phyloP scores from a whole-genome alignment of 1,140 invertebrate genomes.

The Stratiolaelaps scimitus region DNA sequence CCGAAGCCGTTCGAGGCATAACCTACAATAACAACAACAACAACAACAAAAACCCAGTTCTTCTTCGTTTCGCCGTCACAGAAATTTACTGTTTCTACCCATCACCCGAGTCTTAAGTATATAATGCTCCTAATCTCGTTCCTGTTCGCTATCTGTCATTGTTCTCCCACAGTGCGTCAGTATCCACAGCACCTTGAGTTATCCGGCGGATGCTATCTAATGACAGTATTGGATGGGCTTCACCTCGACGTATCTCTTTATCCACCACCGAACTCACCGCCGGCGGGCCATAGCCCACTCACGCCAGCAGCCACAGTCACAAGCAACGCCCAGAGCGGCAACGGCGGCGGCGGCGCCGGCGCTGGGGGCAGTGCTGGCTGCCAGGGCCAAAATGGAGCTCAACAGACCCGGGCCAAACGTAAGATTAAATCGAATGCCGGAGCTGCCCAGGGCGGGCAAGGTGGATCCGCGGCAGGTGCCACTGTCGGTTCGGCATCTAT shows the following conservation, averaged over 20 bases:
- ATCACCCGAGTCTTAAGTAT: no score
- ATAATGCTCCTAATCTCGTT: no score
- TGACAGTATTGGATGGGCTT: constrained; percentile 36
- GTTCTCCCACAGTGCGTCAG: background rate
- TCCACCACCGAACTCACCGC: constrained; percentile 31
- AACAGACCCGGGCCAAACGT: constrained; percentile 9
- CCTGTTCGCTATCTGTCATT: no score
- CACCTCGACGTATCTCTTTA: constrained; percentile 35
- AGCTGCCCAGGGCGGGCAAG: background rate
- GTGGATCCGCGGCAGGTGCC: constrained; percentile 4
- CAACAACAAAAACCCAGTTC: no score
- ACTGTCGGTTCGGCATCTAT: background rate
- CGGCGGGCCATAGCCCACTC: background rate
- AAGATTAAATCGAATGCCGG: constrained; percentile 10
- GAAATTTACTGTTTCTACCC: no score
- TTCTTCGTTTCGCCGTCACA: no score
- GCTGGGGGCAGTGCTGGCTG: background rate
- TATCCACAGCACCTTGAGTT: constrained; percentile 21
- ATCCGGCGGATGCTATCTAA: constrained; percentile 32
- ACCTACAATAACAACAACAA: no score
- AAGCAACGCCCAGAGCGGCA: background rate
- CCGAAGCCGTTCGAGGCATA: no score
- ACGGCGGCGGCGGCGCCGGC: background rate
- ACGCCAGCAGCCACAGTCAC: background rate
- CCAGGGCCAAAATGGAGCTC: no score